Evolutionary conservation across 2,797 vertebrate species (phyloP), one percentile per base, ranked within the genome.

Genomic region (Clamator glandarius): DNA sequence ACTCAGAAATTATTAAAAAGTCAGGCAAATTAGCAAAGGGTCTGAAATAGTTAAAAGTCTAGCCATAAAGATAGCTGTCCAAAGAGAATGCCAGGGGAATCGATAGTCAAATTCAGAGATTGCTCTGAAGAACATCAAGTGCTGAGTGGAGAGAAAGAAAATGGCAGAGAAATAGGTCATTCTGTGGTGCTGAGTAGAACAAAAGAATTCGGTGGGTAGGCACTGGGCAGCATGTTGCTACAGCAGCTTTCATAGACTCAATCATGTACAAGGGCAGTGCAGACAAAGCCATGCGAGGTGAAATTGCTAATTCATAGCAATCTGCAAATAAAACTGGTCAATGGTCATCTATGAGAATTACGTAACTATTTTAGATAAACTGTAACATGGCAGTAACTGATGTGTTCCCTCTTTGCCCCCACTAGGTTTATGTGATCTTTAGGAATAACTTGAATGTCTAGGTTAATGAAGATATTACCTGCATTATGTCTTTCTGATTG

Each of bases 1-100:
- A 67, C 64, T 87, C 55, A 79, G 68, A 73, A 90, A 79, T 84
- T 61, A 76, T 55, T 89, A 29, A 84, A 73, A 77, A 70, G 23
- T 36, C 59, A 76, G 7, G 31, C 6, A 94, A 90, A 90, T 16
- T 26, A 87, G 24, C 19, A 62, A 84, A 44, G 35, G 35, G 69
- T 86, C 42, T 76, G 42, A 44, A 91, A 91, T 66, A 54, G 10
- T 55, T 81, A 75, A 51, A 82, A 41, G 12, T 2, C 16, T 36
- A 31, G 6, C 31, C 39, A 63, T 72, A 72, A 85, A 83, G 54
- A 54, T 2, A 80, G 41, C 35, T 52, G 86, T 52, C 14, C 25
- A 87, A 77, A 81, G 42, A 61, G 39, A 75, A 73, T 52, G 51
- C 5, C 35, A 50, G 83, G 31, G 23, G 46, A 83, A 83, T 50